Evolutionary conservation across 2,113 vertebrate genomes (phyloP).

Genomic region (Dicrurus megarhynchus): DNA sequence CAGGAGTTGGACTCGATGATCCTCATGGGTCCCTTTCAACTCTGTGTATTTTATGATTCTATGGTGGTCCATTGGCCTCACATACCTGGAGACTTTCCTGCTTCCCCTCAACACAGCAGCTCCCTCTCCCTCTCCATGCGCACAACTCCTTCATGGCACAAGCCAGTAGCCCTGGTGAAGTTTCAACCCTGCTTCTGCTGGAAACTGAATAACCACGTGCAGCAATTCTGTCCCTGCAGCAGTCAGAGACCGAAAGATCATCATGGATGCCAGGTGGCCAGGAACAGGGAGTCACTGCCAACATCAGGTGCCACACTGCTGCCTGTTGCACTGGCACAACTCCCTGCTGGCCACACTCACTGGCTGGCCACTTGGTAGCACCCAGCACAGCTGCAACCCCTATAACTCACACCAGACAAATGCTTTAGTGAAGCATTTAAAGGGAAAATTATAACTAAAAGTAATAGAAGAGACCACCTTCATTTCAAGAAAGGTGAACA

Average conservation of each 20-base stretch:
- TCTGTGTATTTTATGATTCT: neutral
- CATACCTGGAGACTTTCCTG: neutral
- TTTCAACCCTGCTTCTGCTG: neutral
- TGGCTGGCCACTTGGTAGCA: neutral
- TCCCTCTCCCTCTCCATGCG: neutral
- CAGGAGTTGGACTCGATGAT: neutral
- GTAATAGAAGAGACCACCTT: neutral
- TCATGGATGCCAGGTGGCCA: neutral
- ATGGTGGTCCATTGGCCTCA: neutral
- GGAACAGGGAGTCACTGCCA: neutral
- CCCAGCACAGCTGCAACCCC: neutral
- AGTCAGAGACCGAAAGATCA: accelerated
- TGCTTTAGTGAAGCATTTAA: neutral
- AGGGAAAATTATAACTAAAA: neutral
- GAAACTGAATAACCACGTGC: accelerated
- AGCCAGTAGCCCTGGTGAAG: neutral
- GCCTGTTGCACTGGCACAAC: neutral
- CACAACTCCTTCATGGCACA: neutral
- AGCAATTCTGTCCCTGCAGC: neutral
- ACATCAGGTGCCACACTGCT: neutral
- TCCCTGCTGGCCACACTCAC: neutral
- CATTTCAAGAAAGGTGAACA: neutral
- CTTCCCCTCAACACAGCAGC: neutral
- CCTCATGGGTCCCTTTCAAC: neutral
- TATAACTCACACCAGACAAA: neutral